These are phyloP conservation scores for Planiliza haematocheilus DNA, from an alignment of 2,113 vertebrate genomes.

Conservation along the genomic window DNA sequence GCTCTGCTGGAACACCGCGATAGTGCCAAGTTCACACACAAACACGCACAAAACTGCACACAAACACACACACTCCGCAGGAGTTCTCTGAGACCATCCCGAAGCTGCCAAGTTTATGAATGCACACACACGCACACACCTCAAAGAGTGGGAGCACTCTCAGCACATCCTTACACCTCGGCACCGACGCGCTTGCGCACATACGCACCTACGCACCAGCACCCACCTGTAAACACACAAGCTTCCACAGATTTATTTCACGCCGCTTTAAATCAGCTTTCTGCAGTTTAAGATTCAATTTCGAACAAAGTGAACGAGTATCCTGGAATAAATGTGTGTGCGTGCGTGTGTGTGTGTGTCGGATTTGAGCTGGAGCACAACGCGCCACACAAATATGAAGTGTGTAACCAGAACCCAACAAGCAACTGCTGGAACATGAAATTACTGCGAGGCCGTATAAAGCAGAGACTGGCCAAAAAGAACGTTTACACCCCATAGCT, in stretches of 20 bases:
- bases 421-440: constrained; percentile 2
- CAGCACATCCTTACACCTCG: constrained; percentile 37
- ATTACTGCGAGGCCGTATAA: background rate
- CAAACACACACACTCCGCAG: constrained; percentile 24
- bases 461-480: background rate
- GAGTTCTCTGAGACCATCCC: constrained; percentile 49
- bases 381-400: constrained; percentile 21
- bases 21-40: constrained; percentile 58
- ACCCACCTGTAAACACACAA: background rate
- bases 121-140: constrained; percentile 18
- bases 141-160: constrained; percentile 19
- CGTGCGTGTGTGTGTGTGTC: background rate
- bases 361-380: background rate
- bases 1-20: constrained; percentile 35
- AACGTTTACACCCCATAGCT: background rate
- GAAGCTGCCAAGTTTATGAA: constrained; percentile 50
- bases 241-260: constrained; percentile 1
- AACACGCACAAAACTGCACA: constrained; percentile 12
- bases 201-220: constrained; percentile 13
- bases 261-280: background rate
- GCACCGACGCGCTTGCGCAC: constrained; percentile 34
- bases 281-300: background rate
- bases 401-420: constrained; percentile 29
- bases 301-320: background rate
- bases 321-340: constrained; percentile 1